Base-by-base conservation (phyloP, 1,140 invertebrate genomes). In the Pentalonia nigronervosa region DNA sequence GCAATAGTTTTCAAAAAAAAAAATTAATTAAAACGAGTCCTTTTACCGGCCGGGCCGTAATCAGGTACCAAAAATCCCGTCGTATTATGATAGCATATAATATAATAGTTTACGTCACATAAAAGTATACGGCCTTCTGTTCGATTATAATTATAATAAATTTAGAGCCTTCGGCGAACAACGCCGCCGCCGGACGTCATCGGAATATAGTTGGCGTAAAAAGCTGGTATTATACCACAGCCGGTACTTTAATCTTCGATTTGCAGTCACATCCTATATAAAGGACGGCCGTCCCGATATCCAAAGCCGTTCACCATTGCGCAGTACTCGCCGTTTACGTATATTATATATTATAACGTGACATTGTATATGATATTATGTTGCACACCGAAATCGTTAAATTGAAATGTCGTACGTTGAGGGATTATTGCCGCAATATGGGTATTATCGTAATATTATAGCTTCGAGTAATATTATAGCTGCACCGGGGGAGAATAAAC, bases 261-360 rank as follows among this genome's bases (percentile, higher is more conserved):
- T 86, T 45, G 83, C 83, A 86, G 83, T 86, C 83, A 86, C 83
- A 83, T 86, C 36, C 36, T 7, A 86, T 45, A 45, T 41, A 86
- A 41, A 83, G 17, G 76, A 36, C n/a, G 34, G 21, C n/a, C 36
- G 23, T 9, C 36, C 23, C 6, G 36, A 1, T 86, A 86, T 86
- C 25, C 36, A 86, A 86, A 86, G 36, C 83, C 25, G 36, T 41
- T 84, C 41, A 41, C 36, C 45, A 45, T 84, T 84, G 41, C 41
- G n/a, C n/a, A n/a, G 21, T 83, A 8, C 23, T 83, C 34, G 23
- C 7, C 41, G 20, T 84, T 8, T 45, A 84, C 25, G 9, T 36
- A 81, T 20, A 20, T 50, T 53, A 36, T 83, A 36, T 36, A 21
- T 2, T 83, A 83, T 83, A 21, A 83, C 23, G 23, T 41, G 9